Evolutionary conservation across 2,888 invertebrate species (phyloP), one percentile per base, ranked within the genome.

Genomic region (Folsomia candida): DNA sequence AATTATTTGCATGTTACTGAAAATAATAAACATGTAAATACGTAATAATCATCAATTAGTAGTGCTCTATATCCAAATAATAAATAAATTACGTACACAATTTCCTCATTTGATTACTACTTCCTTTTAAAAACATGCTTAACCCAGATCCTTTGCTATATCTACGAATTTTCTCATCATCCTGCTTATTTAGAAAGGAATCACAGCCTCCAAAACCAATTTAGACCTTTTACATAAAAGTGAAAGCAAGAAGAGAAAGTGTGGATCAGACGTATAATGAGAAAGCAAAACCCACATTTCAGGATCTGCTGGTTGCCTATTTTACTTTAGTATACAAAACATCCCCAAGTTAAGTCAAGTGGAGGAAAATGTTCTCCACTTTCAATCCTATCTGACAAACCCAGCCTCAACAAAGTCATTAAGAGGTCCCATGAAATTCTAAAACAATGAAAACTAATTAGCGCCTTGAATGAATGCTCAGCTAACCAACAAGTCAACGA

Each of bases 371-470:
- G 54, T 6, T 18, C 6, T n/a, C 22, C 20, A 20, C 54, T 54
- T 54, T 54, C 54, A 54, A 54, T 54, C 11, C 54, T 14, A 54
- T 54, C 54, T 54, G 54, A 6, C 54, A 54, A n/a, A 14, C 24
- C 20, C 60, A 18, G 25, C 63, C 4, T 9, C 18, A 64, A 28
- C n/a, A 64, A 22, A 64, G 20, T 64, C 63, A 64, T 64, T 64
- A 64, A 64, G 37, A 64, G 63, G 47, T 51, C 63, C 26, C 24
- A 28, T 64, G 51, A 47, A 64, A 64, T 25, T 37, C 25, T 14
- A 64, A 51, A 47, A 51, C 63, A 64, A 64, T 64, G 63, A 64
- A 64, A 64, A 64, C 63, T 64, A 64, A 64, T 64, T 64, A 64
- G 63, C 51, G 47, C 54, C 54, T 20, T 18, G 20, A 54, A 54